A percentile compares a stretch with the other conserved stretches of the same genome.
These are phyloP conservation scores for Oryzias dopingdopingensis DNA, from an alignment of 2,797 vertebrate species.

Conservation along the genomic window DNA sequence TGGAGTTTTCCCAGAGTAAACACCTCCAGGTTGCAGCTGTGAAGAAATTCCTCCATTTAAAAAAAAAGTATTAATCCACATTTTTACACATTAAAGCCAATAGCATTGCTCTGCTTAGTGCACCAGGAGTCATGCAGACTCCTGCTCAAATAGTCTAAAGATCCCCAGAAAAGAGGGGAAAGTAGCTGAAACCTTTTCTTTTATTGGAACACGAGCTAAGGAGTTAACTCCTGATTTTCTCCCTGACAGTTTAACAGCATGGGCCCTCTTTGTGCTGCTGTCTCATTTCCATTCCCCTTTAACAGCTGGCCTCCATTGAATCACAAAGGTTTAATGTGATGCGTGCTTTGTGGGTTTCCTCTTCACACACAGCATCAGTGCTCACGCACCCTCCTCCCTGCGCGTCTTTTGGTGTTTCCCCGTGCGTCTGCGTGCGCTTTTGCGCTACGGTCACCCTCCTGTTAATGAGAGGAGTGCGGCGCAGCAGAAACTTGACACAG, in stretches of 20 bases:
- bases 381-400: too few relatives aligned
- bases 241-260: slow-evolving; percentile 1
- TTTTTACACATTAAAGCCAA: slow-evolving; percentile 1
- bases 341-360: too few relatives aligned
- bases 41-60: slow-evolving; percentile 3
- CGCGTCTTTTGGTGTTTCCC: too few relatives aligned
- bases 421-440: too few relatives aligned
- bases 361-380: too few relatives aligned
- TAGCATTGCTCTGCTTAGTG: neutral
- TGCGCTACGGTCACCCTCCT: too few relatives aligned
- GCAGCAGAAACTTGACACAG: slow-evolving; percentile 40
- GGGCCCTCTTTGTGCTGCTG: too few relatives aligned
- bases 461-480: neutral
- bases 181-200: neutral
- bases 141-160: neutral
- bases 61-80: slow-evolving; percentile 4
- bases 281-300: neutral
- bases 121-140: too few relatives aligned
- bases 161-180: neutral
- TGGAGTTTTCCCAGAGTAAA: too few relatives aligned
- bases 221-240: neutral
- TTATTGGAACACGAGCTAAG: too few relatives aligned
- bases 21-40: slow-evolving; percentile 6
- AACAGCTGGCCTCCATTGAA: neutral
- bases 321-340: too few relatives aligned